Evolutionary conservation across 2,797 vertebrate species (phyloP), one percentile per base, ranked within the genome.

Genomic region (Margarornis squamiger): DNA sequence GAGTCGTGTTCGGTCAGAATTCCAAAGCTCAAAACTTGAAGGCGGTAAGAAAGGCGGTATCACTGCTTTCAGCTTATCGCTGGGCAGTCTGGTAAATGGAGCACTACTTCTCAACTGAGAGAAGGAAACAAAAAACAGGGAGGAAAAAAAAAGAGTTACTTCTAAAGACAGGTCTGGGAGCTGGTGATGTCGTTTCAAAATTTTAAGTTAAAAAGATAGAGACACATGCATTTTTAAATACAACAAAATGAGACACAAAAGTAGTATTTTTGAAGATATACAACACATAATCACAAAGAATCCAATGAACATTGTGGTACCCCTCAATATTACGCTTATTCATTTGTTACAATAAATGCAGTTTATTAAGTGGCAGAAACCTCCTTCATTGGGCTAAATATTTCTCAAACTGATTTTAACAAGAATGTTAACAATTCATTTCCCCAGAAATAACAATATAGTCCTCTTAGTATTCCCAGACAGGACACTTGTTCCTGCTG

Each of bases 41-140:
- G 99, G 99, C 2, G 99, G 99, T 79, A 99, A 96, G 96, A 99
- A 99, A 32, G 99, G 99, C 2, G 99, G 99, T 90, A 99, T 99
- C 88, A 99, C 99, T 2, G 99, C 99, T 97, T 99, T 99, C 73
- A 99, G 98, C 93, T 99, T 99, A 97, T 99, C 99, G 1, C 98
- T 99, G 20, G 99, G 99, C 79, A 99, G 98, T 38, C 99, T 98
- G 45, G 99, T 99, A 92, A 98, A 98, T 1, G 99, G 99, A 4
- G 99, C 99, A 14, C 99, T 99, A 3, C 98, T 99, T 94, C 99
- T 98, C 81, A 99, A 96, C 99, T 99, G 93, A 80, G 78, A 93
- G 55, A 49, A 16, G 15, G 27, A 62, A 86, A 83, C 21, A 82
- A 19, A 38, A 57, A 59, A 67, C 75, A 59, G 30, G 10, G 7